Conservation (phyloP, 2,113 vertebrate species). For the Prunella fulvescens region DNA sequence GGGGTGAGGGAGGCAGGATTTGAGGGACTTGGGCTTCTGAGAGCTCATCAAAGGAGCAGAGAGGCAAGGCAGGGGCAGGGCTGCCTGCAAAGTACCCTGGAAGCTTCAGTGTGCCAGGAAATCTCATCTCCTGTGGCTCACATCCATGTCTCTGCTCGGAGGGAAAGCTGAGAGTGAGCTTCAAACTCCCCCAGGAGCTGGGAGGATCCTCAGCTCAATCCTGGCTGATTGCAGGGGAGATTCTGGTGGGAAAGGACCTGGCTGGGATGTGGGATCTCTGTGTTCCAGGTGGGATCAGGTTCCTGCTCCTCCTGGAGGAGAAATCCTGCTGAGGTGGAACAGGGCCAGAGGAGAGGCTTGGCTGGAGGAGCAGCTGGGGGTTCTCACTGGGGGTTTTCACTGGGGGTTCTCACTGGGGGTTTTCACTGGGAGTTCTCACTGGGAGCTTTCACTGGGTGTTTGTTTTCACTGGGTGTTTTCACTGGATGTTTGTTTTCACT, state of each 20-base stretch:
- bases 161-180: background rate
- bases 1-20: background rate
- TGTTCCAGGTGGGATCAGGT: rapidly evolving
- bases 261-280: background rate
- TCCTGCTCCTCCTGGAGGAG: background rate
- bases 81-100: background rate
- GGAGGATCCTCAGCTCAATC: background rate
- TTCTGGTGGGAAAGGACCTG: background rate
- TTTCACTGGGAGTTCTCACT: background rate
- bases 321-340: rapidly evolving
- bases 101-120: background rate
- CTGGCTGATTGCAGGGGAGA: rapidly evolving
- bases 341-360: background rate
- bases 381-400: background rate
- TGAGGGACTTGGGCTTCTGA: background rate
- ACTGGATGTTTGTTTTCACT: background rate
- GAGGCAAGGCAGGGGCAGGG: background rate
- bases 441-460: background rate
- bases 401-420: background rate
- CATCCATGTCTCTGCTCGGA: background rate
- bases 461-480: no score
- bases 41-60: background rate
- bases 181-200: background rate
- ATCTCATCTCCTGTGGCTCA: background rate
- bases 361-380: background rate